Percentiles rank a stretch among this genome's conserved stretches.
Evolutionary conservation across 2,797 vertebrate species (phyloP).

Genomic region (Falco peregrinus): DNA sequence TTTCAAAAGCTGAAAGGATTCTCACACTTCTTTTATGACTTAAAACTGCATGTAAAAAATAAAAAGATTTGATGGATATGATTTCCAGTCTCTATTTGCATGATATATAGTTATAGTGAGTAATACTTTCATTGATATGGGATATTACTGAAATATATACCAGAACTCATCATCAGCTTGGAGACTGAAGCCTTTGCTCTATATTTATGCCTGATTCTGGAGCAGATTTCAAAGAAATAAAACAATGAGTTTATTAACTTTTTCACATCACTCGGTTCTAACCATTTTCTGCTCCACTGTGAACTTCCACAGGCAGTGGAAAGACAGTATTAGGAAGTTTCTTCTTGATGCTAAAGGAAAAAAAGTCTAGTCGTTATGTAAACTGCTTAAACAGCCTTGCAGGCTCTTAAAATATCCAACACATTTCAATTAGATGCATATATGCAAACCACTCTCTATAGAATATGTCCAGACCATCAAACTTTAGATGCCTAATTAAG

Average conservation of each 20-base stretch:
- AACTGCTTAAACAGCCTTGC: neutral
- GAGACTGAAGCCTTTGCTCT: neutral
- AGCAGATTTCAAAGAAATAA: neutral
- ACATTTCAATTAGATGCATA: neutral
- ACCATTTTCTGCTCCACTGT: neutral
- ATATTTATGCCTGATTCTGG: neutral
- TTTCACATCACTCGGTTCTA: neutral
- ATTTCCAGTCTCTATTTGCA: neutral
- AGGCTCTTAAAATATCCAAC: neutral
- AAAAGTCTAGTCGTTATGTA: neutral
- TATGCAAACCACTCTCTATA: neutral
- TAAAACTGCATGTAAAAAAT: neutral
- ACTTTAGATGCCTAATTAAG: neutral
- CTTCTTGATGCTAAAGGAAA: neutral
- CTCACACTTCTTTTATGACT: neutral
- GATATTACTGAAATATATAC: neutral
- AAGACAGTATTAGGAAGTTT: neutral
- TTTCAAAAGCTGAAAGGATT: neutral
- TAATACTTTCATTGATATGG: neutral
- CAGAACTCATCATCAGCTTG: neutral
- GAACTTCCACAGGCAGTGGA: neutral
- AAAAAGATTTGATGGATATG: neutral
- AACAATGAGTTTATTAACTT: neutral
- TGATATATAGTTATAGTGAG: neutral
- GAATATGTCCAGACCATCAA: neutral